phyloP scores from a whole-genome alignment of 2,797 vertebrate genomes.

The Coluber constrictor region DNA sequence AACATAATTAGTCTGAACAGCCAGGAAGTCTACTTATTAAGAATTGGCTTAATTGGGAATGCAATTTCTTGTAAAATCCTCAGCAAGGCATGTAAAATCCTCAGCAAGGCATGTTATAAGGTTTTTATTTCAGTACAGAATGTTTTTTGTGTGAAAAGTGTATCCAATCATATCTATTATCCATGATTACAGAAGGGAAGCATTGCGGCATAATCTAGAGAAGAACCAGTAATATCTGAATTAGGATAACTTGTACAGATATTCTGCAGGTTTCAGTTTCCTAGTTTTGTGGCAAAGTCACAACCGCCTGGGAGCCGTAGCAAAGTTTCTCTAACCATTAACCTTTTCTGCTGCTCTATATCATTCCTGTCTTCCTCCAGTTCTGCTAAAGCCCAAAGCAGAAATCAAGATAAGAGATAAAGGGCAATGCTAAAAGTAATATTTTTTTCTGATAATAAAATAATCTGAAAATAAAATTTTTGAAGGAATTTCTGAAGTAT shows the following conservation, averaged over 20 bases:
- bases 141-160: neutral
- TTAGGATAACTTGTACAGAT: neutral
- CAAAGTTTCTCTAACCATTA: neutral
- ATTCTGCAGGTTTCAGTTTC: neutral
- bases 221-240: neutral
- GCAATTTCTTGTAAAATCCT: neutral
- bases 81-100: neutral
- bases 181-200: neutral
- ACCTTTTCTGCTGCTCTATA: neutral
- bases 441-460: neutral
- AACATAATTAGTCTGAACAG: neutral
- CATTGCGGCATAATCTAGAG: neutral
- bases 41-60: neutral
- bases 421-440: neutral
- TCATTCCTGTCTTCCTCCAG: neutral
- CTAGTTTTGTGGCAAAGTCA: neutral
- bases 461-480: neutral
- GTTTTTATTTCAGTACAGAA: neutral
- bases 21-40: neutral
- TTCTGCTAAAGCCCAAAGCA: neutral
- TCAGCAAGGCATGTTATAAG: neutral
- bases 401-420: neutral
- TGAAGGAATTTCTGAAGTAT: neutral
- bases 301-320: neutral
- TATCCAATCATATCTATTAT: neutral